Evolutionary conservation across 2,797 vertebrate species (phyloP).

Genomic region (Pseudochaenichthys georgianus): DNA sequence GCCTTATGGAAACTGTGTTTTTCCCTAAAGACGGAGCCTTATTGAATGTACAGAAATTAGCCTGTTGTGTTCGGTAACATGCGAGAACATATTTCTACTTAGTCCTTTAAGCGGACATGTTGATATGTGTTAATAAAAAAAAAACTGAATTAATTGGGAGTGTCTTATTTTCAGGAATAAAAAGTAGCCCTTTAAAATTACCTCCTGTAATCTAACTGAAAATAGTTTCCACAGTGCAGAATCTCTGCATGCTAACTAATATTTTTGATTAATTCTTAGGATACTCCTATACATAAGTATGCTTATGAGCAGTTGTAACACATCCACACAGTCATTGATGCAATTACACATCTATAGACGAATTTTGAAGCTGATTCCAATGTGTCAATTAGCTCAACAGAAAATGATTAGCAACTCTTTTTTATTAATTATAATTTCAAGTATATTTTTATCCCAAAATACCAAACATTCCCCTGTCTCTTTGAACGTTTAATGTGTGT

Average conservation of each 20-base stretch:
- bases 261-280: not conserved
- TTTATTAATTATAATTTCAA: not conserved
- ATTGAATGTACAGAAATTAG: constrained; percentile 94
- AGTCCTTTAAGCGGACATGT: constrained; percentile 92
- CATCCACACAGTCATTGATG: not conserved
- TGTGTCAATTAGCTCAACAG: not conserved
- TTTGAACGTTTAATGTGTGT: not conserved
- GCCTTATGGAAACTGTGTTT: constrained; percentile 91
- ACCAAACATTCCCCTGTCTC: not conserved
- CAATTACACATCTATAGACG: not conserved
- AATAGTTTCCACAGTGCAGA: not conserved
- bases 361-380: not conserved
- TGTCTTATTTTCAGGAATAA: constrained; percentile 11
- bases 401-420: not conserved
- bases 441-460: not conserved
- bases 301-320: not conserved
- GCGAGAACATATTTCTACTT: constrained; percentile 95
- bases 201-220: not conserved
- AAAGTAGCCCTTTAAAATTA: not conserved
- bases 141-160: constrained; percentile 82
- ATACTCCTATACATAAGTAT: not conserved
- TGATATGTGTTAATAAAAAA: constrained; percentile 96
- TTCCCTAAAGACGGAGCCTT: constrained; percentile 92
- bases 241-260: not conserved
- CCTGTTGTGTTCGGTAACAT: constrained; percentile 90